Evolutionary conservation across 2,113 vertebrate species (phyloP), one percentile per base, ranked within the genome.

Genomic region (Taxidea taxus): DNA sequence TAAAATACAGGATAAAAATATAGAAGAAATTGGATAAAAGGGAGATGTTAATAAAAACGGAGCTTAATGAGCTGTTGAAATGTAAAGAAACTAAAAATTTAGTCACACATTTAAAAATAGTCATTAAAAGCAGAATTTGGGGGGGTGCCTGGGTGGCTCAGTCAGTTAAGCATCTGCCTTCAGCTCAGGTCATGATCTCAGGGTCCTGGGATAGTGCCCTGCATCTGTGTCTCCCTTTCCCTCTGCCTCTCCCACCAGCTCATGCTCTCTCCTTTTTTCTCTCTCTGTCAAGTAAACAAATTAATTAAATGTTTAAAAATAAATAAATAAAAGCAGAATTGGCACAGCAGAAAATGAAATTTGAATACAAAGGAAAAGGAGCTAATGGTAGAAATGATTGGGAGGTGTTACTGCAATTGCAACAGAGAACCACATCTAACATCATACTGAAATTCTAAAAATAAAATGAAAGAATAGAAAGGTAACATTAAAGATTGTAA

Each of bases 1-100:
- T 78, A 74, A 90, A 93, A 95, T 91, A 14, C 81, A 91, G 58
- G 93, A 42, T 31, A 86, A 86, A 66, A 8, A 31, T 90, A 86
- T 49, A 87, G 47, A 96, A 27, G 2, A 81, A 93, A 94, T 68
- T 81, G 21, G 7, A 31, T 80, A 39, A 91, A 25, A 83, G 29
- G 34, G 25, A 85, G 25, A 27, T 80, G 4, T 60, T 62, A 72
- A 47, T 83, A 66, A 82, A 58, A 85, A 81, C 13, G n/a, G 34
- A 81, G 15, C 20, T 62, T 87, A 66, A 78, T 72, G 23, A 91
- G 25, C 83, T 74, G 60, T 7, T 74, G 49, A 21, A n/a, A 87
- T 51, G 18, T 58, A 74, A 84, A 81, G n/a, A 95, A 66, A 18
- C 5, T n/a, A n/a, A 91, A 91, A 74, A 39, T 47, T n/a, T 16